These are phyloP conservation scores for Clarias batrachus DNA, from an alignment of 2,113 vertebrate genomes.

Conservation along the genomic window DNA sequence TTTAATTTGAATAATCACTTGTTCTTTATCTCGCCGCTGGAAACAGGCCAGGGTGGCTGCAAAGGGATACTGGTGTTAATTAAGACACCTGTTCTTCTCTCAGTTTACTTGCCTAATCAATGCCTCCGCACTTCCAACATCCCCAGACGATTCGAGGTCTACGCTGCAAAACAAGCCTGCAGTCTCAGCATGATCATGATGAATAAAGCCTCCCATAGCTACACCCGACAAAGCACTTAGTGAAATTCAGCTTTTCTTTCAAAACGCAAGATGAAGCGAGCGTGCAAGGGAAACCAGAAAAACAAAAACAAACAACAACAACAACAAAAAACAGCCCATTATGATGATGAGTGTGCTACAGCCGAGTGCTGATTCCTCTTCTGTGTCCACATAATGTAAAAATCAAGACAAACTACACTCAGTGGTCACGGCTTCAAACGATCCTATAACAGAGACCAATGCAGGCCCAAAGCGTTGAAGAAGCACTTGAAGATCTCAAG, in stretches of 20 bases:
- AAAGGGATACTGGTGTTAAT: slow-evolving; percentile 51
- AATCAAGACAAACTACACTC: slow-evolving; percentile 7
- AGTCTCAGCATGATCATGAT: slow-evolving; percentile 36
- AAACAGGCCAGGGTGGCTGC: slow-evolving; percentile 45
- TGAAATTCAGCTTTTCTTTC: not conserved
- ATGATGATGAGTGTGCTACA: slow-evolving; percentile 16
- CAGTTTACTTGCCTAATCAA: slow-evolving; percentile 54
- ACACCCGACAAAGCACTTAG: not conserved
- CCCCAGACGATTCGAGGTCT: slow-evolving; percentile 19
- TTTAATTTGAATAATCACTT: slow-evolving; percentile 48
- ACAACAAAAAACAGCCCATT: not conserved
- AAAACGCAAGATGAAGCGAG: not conserved
- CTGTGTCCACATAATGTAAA: slow-evolving; percentile 2
- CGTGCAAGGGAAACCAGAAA: not conserved
- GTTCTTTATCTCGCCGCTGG: slow-evolving; percentile 39
- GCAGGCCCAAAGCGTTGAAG: not conserved
- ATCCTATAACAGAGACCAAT: not conserved
- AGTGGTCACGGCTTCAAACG: not conserved
- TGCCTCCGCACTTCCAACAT: slow-evolving; percentile 48
- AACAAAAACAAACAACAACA: not conserved
- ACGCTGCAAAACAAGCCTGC: slow-evolving; percentile 29
- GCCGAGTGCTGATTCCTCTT: slow-evolving; percentile 18
- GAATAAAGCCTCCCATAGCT: slow-evolving; percentile 16
- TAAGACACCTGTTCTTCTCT: slow-evolving; percentile 55
- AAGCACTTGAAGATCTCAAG: slow-evolving; percentile 20